Percentiles rank a stretch among this genome's conserved stretches.
Conservation (phyloP, 2,888 invertebrate genomes). For the Punctoribates punctum region DNA sequence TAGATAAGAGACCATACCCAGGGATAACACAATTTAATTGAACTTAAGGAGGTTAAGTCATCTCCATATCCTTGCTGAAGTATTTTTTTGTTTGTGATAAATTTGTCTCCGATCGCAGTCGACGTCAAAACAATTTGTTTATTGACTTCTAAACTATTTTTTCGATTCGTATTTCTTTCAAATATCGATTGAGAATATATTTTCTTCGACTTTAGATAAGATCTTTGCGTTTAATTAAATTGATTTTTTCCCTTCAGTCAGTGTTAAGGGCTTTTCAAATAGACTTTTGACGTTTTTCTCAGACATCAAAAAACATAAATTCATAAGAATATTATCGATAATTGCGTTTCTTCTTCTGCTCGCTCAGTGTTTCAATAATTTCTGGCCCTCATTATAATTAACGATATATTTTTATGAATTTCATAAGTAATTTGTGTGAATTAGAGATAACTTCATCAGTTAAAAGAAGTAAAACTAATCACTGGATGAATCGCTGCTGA, state of each 20-base stretch:
- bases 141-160: not conserved
- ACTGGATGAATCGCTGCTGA: not conserved
- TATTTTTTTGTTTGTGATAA: no score
- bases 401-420: not conserved
- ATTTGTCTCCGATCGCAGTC: not conserved
- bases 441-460: slow-evolving; percentile 32
- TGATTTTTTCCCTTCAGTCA: not conserved
- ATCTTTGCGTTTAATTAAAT: not conserved
- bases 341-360: no score
- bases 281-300: not conserved
- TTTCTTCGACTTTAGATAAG: not conserved
- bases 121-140: slow-evolving; percentile 6
- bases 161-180: not conserved
- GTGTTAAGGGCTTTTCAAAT: not conserved
- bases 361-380: not conserved
- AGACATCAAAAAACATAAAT: not conserved
- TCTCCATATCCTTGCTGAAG: no score
- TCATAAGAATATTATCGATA: not conserved
- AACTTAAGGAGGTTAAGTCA: no score
- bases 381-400: not conserved
- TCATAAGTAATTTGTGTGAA: slow-evolving; percentile 24
- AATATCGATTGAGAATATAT: not conserved
- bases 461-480: slow-evolving; percentile 11
- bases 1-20: no score
- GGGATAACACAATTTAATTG: no score